phyloP scores from a whole-genome alignment of 2,888 invertebrate species.

The Metallyticus violacea region DNA sequence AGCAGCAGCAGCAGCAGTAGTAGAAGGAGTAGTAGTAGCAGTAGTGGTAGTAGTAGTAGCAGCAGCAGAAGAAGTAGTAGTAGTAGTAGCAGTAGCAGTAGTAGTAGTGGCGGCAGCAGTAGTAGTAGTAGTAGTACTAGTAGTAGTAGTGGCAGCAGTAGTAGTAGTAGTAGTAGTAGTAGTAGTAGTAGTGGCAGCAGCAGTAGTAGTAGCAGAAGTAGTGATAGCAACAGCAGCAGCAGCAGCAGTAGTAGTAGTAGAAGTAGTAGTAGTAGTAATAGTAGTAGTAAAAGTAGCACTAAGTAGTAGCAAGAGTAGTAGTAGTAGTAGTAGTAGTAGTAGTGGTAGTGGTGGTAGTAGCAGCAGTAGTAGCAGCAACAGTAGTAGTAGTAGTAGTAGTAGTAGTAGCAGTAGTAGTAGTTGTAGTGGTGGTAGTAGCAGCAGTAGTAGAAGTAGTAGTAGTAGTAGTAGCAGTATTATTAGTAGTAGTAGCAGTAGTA shows the following conservation, averaged over 20 bases:
- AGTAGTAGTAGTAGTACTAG: slow-evolving; percentile 15
- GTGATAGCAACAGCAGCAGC: not conserved
- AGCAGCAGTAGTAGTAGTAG: slow-evolving; percentile 1
- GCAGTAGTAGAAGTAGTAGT: not conserved
- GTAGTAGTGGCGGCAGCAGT: slow-evolving; percentile 8
- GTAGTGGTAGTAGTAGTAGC: not conserved
- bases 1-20: not conserved
- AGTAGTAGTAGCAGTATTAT: not conserved
- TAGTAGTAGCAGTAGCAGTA: slow-evolving; percentile 16
- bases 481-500: slow-evolving; percentile 12
- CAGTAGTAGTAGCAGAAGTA: slow-evolving; percentile 8
- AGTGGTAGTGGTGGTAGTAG: slow-evolving; percentile 1
- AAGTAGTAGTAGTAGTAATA: not conserved
- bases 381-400: slow-evolving; percentile 19
- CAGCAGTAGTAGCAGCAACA: slow-evolving; percentile 13
- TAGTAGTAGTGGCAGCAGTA: slow-evolving; percentile 15
- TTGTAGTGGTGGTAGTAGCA: slow-evolving; percentile 12
- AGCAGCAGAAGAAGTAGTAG: not conserved
- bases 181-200: slow-evolving; percentile 4
- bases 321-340: slow-evolving; percentile 2
- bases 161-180: slow-evolving; percentile 1
- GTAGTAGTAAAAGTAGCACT: too few relatives aligned
- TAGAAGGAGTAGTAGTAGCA: not conserved
- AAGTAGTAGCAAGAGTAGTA: not conserved
- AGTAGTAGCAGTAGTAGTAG: slow-evolving; percentile 17